Percentiles rank a stretch among this genome's conserved stretches.
These are phyloP conservation scores for Parotia lawesii DNA, from an alignment of 2,113 vertebrate species.

Conservation along the genomic window DNA sequence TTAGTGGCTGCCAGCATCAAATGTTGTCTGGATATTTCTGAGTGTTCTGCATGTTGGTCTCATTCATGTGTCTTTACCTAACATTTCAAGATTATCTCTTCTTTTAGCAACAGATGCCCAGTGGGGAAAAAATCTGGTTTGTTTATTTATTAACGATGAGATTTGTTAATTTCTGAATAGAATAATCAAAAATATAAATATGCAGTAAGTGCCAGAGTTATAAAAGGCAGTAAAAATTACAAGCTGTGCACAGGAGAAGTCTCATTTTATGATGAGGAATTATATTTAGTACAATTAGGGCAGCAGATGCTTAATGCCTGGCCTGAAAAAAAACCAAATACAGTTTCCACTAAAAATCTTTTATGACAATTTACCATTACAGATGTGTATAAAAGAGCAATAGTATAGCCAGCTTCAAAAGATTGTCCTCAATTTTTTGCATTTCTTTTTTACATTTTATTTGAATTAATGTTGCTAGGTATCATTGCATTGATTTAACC, in stretches of 20 bases:
- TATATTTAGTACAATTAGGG: background rate
- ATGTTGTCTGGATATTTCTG: background rate
- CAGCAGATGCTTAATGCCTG: background rate
- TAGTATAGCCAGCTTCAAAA: background rate
- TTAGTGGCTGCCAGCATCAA: background rate
- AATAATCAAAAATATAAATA: background rate
- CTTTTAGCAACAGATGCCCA: background rate
- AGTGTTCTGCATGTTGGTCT: background rate
- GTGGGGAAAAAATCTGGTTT: fast-evolving
- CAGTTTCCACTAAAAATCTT: background rate
- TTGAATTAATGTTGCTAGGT: background rate
- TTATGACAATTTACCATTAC: background rate
- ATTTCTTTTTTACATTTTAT: background rate
- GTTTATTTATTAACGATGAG: background rate
- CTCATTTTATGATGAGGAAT: background rate
- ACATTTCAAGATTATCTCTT: background rate
- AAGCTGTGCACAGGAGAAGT: background rate
- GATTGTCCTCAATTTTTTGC: background rate
- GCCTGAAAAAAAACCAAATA: background rate
- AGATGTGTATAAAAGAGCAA: background rate
- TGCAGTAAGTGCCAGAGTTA: background rate
- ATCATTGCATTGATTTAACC: background rate
- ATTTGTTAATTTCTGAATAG: background rate
- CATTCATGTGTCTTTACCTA: background rate
- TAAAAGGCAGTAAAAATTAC: background rate